Conservation (phyloP, 2,888 invertebrate species). For the Aphidius colemani region DNA sequence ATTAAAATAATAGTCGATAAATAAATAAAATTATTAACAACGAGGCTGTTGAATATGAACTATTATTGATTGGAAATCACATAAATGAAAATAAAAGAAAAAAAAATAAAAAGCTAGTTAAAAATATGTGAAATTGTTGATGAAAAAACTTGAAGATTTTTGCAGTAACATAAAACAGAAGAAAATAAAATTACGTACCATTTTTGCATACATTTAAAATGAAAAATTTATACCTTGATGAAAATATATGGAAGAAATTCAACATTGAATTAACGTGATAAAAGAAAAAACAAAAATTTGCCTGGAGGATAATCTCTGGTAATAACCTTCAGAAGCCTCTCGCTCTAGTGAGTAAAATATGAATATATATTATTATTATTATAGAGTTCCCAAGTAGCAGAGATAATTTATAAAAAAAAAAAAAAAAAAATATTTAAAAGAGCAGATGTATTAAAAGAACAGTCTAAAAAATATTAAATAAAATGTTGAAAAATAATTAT, state of each 20-base stretch:
- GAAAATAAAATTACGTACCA: neutral
- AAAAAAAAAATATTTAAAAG: constrained; percentile 26
- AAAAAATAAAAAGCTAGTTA: neutral
- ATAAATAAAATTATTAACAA: too few species aligned
- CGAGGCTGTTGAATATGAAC: too few species aligned
- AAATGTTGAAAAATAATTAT: too few species aligned
- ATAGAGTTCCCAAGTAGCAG: constrained; percentile 17
- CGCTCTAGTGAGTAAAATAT: constrained; percentile 20
- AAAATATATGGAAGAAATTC: constrained; percentile 13
- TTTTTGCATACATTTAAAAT: too few species aligned
- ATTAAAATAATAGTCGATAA: too few species aligned
- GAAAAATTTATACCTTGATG: neutral
- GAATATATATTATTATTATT: neutral
- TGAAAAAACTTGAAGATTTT: too few species aligned
- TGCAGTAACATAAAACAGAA: neutral
- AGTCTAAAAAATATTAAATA: too few species aligned
- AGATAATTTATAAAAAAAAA: constrained; percentile 20
- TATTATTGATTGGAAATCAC: too few species aligned
- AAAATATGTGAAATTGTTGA: too few species aligned
- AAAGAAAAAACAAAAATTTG: constrained; percentile 26
- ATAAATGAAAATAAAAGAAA: neutral
- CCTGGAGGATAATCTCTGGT: constrained; percentile 35
- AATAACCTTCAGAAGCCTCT: constrained; percentile 31
- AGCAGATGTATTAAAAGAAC: neutral
- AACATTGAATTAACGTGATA: constrained; percentile 1